Evolutionary conservation across 1,140 invertebrate genomes (phyloP), one percentile per base, ranked within the genome.

Genomic region (Eueides isabella): DNA sequence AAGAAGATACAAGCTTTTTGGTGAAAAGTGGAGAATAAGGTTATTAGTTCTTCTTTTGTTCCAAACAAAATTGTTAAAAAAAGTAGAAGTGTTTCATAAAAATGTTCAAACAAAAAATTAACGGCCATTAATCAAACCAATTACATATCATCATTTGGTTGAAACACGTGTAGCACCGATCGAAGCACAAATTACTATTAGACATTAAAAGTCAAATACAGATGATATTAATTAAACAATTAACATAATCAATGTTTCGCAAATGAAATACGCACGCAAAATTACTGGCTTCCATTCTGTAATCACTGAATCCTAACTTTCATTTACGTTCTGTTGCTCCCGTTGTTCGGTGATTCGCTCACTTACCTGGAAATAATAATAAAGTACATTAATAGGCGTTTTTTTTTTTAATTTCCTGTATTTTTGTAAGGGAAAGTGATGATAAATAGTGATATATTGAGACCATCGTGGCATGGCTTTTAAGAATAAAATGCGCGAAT

Each of bases 291-390:
- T 55, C 26, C 48, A 26, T 55, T 55, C 19, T 23, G 48, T 26
- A 55, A 26, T 55, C 48, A 55, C 48, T 55, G 48, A 26, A 55
- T 26, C 19, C 48, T 26, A 55, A 55, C 48, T 55, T 55, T 55
- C 19, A 55, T 55, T 55, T 26, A 55, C 48, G 26, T 55, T 14
- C n/a, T 7, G 9, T 4, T 26, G 19, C 2, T 55, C 23, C 19
- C 48, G 19, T 55, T 55, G 23, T 26, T 9, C 23, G 19, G 1
- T 26, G 48, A 23, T n/a, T n/a, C 48, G 48, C 23, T 23, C 19
- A 55, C 48, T 55, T 67, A 55, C 67, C 48, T 55, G 48, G 48
- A 55, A 55, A 55, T n/a, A 55, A 55, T 26, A 55, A 55, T 23
- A 14, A 26, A 55, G 19, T 5, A 48, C n/a, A 48, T 48, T n/a